Percentiles rank a stretch among this genome's conserved stretches.
These are phyloP conservation scores for Ciona savignyi DNA, from an alignment of 23 tunicate genomes.

Conservation along the genomic window DNA sequence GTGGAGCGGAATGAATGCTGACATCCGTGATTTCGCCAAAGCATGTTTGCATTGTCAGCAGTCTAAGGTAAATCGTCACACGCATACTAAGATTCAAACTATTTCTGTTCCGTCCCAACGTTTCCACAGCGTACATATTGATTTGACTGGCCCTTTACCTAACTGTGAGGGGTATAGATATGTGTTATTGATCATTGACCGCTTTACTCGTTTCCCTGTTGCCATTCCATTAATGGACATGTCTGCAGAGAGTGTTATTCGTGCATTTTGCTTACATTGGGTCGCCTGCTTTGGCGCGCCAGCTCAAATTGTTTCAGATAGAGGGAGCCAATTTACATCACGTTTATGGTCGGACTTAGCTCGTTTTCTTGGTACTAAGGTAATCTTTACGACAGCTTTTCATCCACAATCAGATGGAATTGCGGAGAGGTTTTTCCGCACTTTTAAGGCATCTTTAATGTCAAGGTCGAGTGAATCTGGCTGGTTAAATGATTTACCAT, in stretches of 20 bases:
- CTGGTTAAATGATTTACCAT: slow-evolving; percentile 5
- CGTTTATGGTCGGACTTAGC: background rate
- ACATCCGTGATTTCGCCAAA: background rate
- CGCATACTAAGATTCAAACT: background rate
- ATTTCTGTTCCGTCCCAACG: background rate
- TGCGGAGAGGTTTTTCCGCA: no score
- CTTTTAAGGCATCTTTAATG: slow-evolving; percentile 10
- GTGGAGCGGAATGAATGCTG: slow-evolving; percentile 11
- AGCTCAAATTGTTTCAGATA: background rate
- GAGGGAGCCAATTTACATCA: background rate
- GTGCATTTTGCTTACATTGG: slow-evolving; percentile 10
- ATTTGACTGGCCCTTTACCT: background rate
- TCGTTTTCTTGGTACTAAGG: no score
- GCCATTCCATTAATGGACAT: slow-evolving; percentile 8
- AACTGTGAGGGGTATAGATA: slow-evolving; percentile 6
- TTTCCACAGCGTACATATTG: background rate
- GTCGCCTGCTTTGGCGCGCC: slow-evolving; percentile 10
- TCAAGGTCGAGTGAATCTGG: background rate
- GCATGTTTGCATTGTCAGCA: slow-evolving; percentile 7
- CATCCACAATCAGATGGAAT: no score
- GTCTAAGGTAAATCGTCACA: no score
- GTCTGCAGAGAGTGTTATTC: background rate
- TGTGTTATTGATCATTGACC: slow-evolving; percentile 3
- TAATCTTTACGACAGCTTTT: slow-evolving; percentile 6
- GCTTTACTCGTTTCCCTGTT: slow-evolving; percentile 4